These are phyloP conservation scores for Heliconius eleuchia DNA, from an alignment of 1,140 invertebrate species.

Conservation along the genomic window DNA sequence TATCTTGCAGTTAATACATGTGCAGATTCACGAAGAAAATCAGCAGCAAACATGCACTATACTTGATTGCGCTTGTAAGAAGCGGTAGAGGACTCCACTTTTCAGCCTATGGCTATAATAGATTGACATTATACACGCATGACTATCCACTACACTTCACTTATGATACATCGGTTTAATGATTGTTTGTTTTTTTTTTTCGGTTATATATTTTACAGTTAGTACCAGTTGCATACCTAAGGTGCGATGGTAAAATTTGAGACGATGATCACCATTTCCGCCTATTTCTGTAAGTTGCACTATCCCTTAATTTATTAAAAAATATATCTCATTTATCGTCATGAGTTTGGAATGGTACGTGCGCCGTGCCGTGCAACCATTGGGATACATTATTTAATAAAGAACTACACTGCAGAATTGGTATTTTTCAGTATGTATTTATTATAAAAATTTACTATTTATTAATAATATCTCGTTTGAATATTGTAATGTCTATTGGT, in stretches of 20 bases:
- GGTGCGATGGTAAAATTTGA: neutral
- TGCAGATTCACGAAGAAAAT: slow-evolving; percentile 15
- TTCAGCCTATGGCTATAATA: slow-evolving; percentile 12
- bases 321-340: too few species aligned
- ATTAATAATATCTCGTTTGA: neutral
- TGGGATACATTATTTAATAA: neutral
- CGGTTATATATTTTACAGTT: neutral
- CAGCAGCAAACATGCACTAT: slow-evolving; percentile 14
- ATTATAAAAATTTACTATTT: neutral
- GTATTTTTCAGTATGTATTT: neutral
- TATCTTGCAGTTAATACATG: slow-evolving; percentile 25
- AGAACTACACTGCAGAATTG: neutral
- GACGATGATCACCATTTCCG: neutral
- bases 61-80: slow-evolving; percentile 24
- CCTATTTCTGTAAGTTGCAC: slow-evolving; percentile 8
- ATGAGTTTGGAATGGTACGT: too few species aligned
- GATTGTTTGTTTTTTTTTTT: slow-evolving; percentile 1
- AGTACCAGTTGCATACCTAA: neutral
- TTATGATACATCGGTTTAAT: neutral
- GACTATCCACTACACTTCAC: slow-evolving; percentile 21
- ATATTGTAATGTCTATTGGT: neutral
- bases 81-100: slow-evolving; percentile 19
- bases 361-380: neutral
- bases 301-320: neutral
- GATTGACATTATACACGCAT: slow-evolving; percentile 24